Evolutionary conservation across 2,888 invertebrate genomes (phyloP), one percentile per base, ranked within the genome.

Genomic region (Ditylenchus weischeri): DNA sequence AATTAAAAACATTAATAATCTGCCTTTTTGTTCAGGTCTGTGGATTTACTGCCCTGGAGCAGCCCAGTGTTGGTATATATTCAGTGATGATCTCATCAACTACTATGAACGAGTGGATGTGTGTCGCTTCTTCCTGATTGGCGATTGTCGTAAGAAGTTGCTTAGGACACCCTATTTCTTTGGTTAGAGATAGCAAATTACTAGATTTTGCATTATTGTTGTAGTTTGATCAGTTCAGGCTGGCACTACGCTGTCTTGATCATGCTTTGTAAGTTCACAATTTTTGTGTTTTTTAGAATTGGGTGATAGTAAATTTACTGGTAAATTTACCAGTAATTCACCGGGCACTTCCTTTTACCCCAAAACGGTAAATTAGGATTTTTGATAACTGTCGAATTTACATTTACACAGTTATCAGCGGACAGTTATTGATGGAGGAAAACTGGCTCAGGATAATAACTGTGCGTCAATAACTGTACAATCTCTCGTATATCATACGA

Each of bases 31-130:
- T 43, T 43, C 43, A 43, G 81, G 81, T 4, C 71, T 81, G 3
- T 81, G 81, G 81, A 54, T 77, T 35, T 81, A 81, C 62, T 81
- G 81, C 54, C 80, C 78, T 10, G 79, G 78, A 47, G 61, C 47
- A 18, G 65, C 75, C 19, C 71, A 72, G 50, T 75, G 76, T 61
- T 77, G 76, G 75, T 81, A 81, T 68, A 81, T 81, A 51, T 81
- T 81, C 75, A 76, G 76, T 69, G 81, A 81, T 65, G 74, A 75
- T 38, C 35, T 68, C 38, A 68, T 67, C 57, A 68, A 81, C 66
- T 81, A 81, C 68, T 81, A 81, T 69, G 81, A 81, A 62, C 75
- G 75, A 60, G 81, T 79, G 2, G 81, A 81, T 57, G 78, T 81
- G 13, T 81, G 81, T 59, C 76, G 81, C 8, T 81, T 81, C 57